Base-by-base conservation (phyloP, 1,140 invertebrate genomes). In the Eriosoma lanigerum region DNA sequence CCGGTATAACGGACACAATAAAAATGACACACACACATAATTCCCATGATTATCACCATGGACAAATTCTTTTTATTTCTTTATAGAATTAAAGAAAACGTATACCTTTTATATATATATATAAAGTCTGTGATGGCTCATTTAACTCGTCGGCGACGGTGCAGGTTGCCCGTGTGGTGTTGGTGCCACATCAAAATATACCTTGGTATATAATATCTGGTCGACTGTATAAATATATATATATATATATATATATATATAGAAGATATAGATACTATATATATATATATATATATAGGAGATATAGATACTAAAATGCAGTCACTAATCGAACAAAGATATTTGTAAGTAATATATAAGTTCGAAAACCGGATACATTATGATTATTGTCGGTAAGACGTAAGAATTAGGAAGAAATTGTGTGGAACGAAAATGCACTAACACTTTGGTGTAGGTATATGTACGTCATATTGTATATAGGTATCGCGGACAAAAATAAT, bases 41-140 rank as follows among this genome's bases (percentile, higher is more conserved):
- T 72, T 72, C 68, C 68, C 68, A 72, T 72, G 68, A 72, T 72
- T 72, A 72, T 46, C 68, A 50, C 56, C 8, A 44, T 46, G 48
- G 48, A 72, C 68, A 8, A 52, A 72, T 50, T 72, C 17, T 72
- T 72, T 72, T 50, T 72, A 29, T 72, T 72, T 72, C 68, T 50
- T 52, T 50, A 72, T 72, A 72, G 68, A 72, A 72, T 72, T 72
- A 52, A 72, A 72, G 48, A 72, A 72, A 72, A 72, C 12, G 64
- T 50, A 9, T 52, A 52, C 8, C 8, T 8, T 38, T n/a, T n/a
- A n/a, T 50, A 70, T 50, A 68, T 4, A 29, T 38, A 21, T 48
- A 29, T n/a, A 72, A 19, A 29, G 68, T 1, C 46, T 29, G 68
- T 72, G 68, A 72, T 72, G 68, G 68, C 68, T 72, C 68, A 72